Evolutionary conservation across 2,113 vertebrate species (phyloP).

Genomic region (Corythoichthys haematopterus): DNA sequence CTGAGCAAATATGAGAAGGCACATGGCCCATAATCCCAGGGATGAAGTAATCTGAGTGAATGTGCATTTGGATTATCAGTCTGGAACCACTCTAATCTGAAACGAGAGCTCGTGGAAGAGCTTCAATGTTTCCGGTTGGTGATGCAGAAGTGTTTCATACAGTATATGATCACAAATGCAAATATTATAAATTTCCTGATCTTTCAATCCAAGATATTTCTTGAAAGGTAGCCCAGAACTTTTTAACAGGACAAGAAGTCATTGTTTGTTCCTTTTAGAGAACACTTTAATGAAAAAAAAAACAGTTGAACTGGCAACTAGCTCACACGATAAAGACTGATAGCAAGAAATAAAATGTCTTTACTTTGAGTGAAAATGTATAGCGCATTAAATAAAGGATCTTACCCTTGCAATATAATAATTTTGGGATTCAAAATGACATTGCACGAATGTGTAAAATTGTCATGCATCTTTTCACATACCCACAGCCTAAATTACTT

Average conservation of each 20-base stretch:
- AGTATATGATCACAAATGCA: neutral
- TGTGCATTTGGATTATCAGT: conserved; percentile 62
- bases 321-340: neutral
- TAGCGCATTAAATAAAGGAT: neutral
- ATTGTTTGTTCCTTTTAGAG: neutral
- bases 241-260: neutral
- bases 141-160: neutral
- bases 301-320: neutral
- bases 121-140: neutral
- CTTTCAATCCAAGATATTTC: neutral
- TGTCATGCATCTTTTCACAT: neutral
- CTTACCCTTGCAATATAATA: neutral
- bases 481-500: conserved; percentile 1
- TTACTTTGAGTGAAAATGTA: neutral
- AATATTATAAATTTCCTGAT: neutral
- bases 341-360: neutral
- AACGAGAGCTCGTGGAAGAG: conserved; percentile 27
- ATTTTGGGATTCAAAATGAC: neutral
- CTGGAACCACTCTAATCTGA: conserved; percentile 47
- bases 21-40: conserved; percentile 42
- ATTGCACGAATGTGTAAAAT: neutral
- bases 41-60: conserved; percentile 56
- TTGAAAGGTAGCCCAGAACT: neutral
- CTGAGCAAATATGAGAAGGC: conserved; percentile 34
- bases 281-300: neutral